Percentiles rank a stretch among this genome's conserved stretches.
Evolutionary conservation across 1,140 invertebrate genomes (phyloP).

Genomic region (Melanaphis sacchari): DNA sequence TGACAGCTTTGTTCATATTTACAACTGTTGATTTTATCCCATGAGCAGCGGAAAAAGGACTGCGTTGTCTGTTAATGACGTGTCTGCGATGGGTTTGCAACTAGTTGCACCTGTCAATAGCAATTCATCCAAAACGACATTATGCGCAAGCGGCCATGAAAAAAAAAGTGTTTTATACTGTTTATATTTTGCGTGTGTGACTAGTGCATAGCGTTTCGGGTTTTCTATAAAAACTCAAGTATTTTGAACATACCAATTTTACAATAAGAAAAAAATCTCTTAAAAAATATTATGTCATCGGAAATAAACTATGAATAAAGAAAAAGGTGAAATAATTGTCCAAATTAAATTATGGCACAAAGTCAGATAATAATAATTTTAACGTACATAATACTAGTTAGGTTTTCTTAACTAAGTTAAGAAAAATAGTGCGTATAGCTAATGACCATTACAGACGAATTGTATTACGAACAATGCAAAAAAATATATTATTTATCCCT

Average conservation of each 20-base stretch:
- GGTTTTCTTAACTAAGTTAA: too few relatives aligned
- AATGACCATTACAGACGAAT: too few relatives aligned
- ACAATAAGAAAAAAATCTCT: too few relatives aligned
- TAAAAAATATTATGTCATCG: not conserved
- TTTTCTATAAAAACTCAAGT: too few relatives aligned
- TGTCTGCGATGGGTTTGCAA: not conserved
- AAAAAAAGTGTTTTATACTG: not conserved
- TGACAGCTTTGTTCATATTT: not conserved
- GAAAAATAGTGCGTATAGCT: too few relatives aligned
- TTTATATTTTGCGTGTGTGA: not conserved
- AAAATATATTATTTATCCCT: too few relatives aligned
- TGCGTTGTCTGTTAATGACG: not conserved
- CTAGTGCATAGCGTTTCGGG: not conserved
- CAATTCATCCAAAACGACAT: not conserved
- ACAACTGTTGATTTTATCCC: not conserved
- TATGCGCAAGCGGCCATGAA: not conserved
- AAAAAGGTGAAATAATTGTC: not conserved
- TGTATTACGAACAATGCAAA: too few relatives aligned
- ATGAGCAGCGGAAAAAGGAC: not conserved
- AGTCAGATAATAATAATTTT: too few relatives aligned
- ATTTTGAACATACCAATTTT: too few relatives aligned
- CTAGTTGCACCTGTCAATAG: not conserved
- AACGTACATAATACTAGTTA: too few relatives aligned
- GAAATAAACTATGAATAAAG: not conserved
- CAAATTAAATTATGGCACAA: not conserved